A percentile compares a stretch with the other conserved stretches of the same genome.
phyloP scores from a whole-genome alignment of 2,888 invertebrate species.

The Acronicta alni region DNA sequence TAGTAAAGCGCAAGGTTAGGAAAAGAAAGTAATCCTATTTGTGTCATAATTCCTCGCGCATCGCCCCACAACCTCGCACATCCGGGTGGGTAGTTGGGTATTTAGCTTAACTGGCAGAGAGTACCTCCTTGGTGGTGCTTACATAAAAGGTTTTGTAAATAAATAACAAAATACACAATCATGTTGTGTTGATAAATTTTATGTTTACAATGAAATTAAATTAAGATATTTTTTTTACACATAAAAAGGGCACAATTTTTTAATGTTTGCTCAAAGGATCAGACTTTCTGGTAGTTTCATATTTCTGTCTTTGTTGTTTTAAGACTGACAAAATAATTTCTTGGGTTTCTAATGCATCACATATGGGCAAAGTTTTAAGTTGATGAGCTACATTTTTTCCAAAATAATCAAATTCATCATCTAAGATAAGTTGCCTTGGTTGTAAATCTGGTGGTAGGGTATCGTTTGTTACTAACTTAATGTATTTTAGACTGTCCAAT shows the following conservation, averaged over 20 bases:
- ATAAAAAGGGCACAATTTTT: not conserved
- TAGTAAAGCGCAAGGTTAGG: too few relatives aligned
- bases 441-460: slow-evolving; percentile 1
- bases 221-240: too few relatives aligned
- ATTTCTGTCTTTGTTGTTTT: slow-evolving; percentile 25
- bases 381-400: slow-evolving; percentile 52
- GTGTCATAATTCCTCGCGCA: too few relatives aligned
- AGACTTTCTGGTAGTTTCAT: not conserved
- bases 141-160: too few relatives aligned
- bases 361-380: slow-evolving; percentile 43
- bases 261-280: slow-evolving; percentile 15
- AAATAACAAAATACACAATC: too few relatives aligned
- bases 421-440: not conserved
- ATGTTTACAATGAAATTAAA: too few relatives aligned
- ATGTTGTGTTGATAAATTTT: too few relatives aligned
- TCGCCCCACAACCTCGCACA: too few relatives aligned
- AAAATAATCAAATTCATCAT: slow-evolving; percentile 29
- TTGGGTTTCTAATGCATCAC: slow-evolving; percentile 49
- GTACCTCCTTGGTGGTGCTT: too few relatives aligned
- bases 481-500: slow-evolving; percentile 4
- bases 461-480: not conserved
- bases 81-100: too few relatives aligned
- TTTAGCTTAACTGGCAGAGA: too few relatives aligned
- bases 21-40: too few relatives aligned
- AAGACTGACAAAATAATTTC: slow-evolving; percentile 26